Evolutionary conservation across 2,797 vertebrate genomes (phyloP).

Genomic region (Chiloscyllium punctatum): DNA sequence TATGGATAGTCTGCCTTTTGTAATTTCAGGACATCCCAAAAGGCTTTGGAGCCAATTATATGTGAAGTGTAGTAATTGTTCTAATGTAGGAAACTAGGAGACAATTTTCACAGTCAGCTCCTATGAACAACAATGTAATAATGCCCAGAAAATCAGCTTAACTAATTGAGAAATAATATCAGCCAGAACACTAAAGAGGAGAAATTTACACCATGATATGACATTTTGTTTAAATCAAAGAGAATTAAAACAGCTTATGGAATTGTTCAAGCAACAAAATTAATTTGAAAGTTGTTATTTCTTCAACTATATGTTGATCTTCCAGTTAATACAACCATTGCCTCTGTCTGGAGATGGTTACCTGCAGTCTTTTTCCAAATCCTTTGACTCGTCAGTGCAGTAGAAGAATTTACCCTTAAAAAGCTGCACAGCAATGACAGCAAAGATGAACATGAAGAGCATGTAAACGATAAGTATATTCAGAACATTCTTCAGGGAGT

Average conservation of each 20-base stretch:
- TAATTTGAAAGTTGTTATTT: background rate
- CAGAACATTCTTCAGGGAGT: slow-evolving; percentile 92
- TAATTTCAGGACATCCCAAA: background rate
- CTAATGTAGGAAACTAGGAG: too few species aligned
- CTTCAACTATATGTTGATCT: background rate
- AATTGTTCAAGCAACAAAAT: background rate
- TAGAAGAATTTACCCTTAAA: slow-evolving; percentile 97
- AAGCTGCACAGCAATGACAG: slow-evolving; percentile 92
- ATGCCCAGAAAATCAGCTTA: background rate
- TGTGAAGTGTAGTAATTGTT: background rate
- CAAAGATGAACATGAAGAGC: slow-evolving; percentile 99
- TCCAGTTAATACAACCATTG: background rate
- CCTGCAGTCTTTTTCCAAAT: slow-evolving; percentile 92
- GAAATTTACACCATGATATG: background rate
- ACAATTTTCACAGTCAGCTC: background rate
- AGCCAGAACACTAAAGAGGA: background rate
- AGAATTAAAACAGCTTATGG: background rate
- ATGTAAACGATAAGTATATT: slow-evolving; percentile 97
- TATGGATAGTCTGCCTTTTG: background rate
- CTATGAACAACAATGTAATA: background rate
- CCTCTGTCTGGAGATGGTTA: slow-evolving; percentile 44
- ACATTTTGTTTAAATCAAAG: background rate
- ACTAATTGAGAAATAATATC: background rate
- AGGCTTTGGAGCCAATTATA: background rate
- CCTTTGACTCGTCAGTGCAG: slow-evolving; percentile 92